Base-by-base conservation (phyloP, 2,888 invertebrate species). In the Rhimphoctona megacephalus region DNA sequence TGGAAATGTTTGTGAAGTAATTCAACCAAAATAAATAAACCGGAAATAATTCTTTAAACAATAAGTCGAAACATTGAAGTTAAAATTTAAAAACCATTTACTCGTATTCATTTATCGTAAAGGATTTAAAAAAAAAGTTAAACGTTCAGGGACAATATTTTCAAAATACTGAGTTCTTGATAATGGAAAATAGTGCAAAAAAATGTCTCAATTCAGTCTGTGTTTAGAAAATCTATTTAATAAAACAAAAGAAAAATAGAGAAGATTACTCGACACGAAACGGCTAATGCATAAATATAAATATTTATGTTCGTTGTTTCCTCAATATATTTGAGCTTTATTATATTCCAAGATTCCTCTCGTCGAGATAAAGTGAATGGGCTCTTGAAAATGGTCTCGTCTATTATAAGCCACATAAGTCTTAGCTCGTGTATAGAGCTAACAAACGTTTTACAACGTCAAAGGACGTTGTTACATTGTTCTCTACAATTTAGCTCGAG, bases 381-480 rank as follows among this genome's bases (percentile, higher is more conserved):
- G 73, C 73, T 33, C 72, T 73, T 66, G 64, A 66, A 78, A 83
- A 39, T 66, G 78, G 25, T 33, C 77, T 61, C 77, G 70, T 78
- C 77, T 70, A 57, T 79, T 74, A 79, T 61, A 64, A 83, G 64
- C 57, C 30, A 46, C 7, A 61, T 6, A 30, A 52, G 36, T 78
- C 25, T 46, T 0, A 33, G 36, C 39, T 49, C 64, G 70, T 64
- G 61, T 30, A 33, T 36, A n/a, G 57, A 76, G 36, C 57, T 36
- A 67, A 67, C 52, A 61, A 69, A 67, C 57, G 25, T 49, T 64
- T 36, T 33, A 36, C 49, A 49, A 19, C 67, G 19, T 14, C 52
- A 73, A 73, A 74, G 79, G 57, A 61, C 80, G 67, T 49, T 67
- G 54, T 80, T 80, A 80, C 74, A 84, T 84, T 84, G 74, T 84